phyloP scores from a whole-genome alignment of 2,113 vertebrate species.

The Proterorhinus semilunaris region DNA sequence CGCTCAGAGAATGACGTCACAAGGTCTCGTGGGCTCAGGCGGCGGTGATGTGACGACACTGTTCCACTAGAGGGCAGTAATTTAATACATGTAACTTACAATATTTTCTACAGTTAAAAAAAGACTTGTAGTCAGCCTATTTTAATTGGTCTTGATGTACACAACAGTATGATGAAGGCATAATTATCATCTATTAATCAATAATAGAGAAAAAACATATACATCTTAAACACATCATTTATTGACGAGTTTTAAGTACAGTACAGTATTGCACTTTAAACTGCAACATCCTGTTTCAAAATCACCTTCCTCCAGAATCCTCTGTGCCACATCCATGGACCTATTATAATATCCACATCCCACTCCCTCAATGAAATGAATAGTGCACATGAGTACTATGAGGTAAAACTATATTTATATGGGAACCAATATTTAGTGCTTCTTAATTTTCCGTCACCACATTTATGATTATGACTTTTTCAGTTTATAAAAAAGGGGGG shows the following conservation, averaged over 20 bases:
- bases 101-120: too few relatives aligned
- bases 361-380: slow-evolving; percentile 28
- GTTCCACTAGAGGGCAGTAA: slow-evolving; percentile 34
- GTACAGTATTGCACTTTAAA: slow-evolving; percentile 40
- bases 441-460: slow-evolving; percentile 7
- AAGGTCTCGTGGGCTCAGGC: neutral
- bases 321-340: neutral
- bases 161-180: neutral
- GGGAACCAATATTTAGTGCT: slow-evolving; percentile 43
- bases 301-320: slow-evolving; percentile 29
- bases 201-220: neutral
- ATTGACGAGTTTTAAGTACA: slow-evolving; percentile 54
- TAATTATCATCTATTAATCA: neutral
- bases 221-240: slow-evolving; percentile 40
- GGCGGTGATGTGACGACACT: neutral
- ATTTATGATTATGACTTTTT: slow-evolving; percentile 12
- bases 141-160: neutral
- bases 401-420: slow-evolving; percentile 38
- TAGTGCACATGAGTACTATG: slow-evolving; percentile 35
- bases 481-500: neutral
- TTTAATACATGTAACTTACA: neutral
- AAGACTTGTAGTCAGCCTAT: too few relatives aligned
- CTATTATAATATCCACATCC: too few relatives aligned
- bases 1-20: slow-evolving; percentile 65
- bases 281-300: slow-evolving; percentile 24